Base-by-base conservation (phyloP, 2,888 invertebrate species). In the Eristalis pertinax region DNA sequence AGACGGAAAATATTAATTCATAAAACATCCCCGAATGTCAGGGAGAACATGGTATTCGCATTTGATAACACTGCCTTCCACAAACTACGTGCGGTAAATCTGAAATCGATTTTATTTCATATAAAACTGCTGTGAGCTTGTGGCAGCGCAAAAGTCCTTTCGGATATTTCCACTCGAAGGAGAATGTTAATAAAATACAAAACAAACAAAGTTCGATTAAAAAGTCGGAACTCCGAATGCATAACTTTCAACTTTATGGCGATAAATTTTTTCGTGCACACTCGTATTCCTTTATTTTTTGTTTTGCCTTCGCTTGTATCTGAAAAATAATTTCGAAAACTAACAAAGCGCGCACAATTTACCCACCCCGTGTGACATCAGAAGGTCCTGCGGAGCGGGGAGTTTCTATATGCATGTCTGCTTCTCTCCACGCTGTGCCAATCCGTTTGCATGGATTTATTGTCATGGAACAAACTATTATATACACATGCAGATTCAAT, bases 191-290 rank as follows among this genome's bases (percentile, higher is more conserved):
- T 8, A 64, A 29, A 13, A 64, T 50, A 41, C 10, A 26, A n/a
- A 65, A 68, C 50, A 75, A 74, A 35, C 56, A 32, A 62, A 68
- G 15, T 15, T 67, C 68, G 68, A 74, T 67, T 73, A 73, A 73
- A 72, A 79, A 38, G 38, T 50, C 63, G 62, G 63, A 80, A 80
- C 67, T 75, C 74, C 22, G 62, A 75, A 74, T 63, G 56, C 80
- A 81, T 75, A 74, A 74, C 68, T 81, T 81, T 81, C 58, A 64
- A 69, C 68, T 81, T 81, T 69, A 69, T 73, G 38, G 56, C 63
- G 58, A 72, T 58, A 72, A 41, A 72, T 72, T 73, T 65, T 79
- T 32, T 72, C 67, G 41, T 64, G 29, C 43, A 15, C 43, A 29
- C 22, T 22, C 13, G 26, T 43, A 60, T 38, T 68, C 29, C 5